Evolutionary conservation across 2,797 vertebrate genomes (phyloP).

Genomic region (Bovichtus variegatus): DNA sequence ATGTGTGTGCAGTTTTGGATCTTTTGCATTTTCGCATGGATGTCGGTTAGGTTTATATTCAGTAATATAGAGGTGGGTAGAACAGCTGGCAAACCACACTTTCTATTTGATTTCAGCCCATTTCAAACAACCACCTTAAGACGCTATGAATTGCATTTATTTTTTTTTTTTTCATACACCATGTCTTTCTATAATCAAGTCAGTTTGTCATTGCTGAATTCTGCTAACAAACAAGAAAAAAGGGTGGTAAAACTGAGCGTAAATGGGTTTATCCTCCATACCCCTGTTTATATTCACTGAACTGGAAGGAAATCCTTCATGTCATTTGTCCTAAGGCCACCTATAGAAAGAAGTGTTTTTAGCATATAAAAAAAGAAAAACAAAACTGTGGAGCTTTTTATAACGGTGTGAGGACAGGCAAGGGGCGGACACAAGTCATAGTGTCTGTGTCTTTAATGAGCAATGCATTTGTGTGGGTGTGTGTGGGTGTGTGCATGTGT

Average conservation of each 20-base stretch:
- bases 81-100: background rate
- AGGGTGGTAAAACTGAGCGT: background rate
- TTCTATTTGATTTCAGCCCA: background rate
- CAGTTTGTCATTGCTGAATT: background rate
- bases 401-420: background rate
- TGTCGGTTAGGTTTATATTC: background rate
- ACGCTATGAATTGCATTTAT: background rate
- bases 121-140: background rate
- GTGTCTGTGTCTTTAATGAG: constrained; percentile 44
- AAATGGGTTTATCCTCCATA: constrained; percentile 2
- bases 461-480: constrained; percentile 3
- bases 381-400: background rate
- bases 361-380: background rate
- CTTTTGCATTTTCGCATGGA: background rate
- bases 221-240: background rate
- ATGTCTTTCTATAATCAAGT: background rate
- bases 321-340: background rate
- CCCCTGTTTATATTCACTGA: background rate
- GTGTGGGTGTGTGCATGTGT: background rate
- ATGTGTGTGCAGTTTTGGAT: background rate
- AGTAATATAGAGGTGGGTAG: background rate
- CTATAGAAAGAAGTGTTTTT: background rate
- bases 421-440: constrained; percentile 31
- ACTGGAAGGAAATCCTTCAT: background rate
- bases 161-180: background rate